Percentiles rank a stretch among this genome's conserved stretches.
Evolutionary conservation across 2,797 vertebrate genomes (phyloP).

Genomic region (Trachurus trachurus): DNA sequence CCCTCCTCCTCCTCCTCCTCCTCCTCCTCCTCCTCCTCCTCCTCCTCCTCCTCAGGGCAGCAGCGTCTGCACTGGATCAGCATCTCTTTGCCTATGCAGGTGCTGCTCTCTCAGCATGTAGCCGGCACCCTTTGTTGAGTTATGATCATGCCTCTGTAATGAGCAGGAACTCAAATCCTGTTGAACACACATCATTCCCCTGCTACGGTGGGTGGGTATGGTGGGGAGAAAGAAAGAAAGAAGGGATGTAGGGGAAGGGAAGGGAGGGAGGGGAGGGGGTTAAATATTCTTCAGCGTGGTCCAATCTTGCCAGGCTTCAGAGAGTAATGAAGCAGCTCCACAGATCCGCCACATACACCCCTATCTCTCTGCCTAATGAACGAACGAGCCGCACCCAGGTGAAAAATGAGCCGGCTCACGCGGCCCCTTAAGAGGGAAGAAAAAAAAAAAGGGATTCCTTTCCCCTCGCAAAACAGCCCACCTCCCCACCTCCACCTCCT

Average conservation of each 20-base stretch:
- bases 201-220: not conserved
- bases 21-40: too few species aligned
- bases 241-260: not conserved
- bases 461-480: slow-evolving; percentile 24
- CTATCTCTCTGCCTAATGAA: slow-evolving; percentile 75
- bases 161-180: slow-evolving; percentile 58
- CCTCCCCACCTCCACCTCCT: slow-evolving; percentile 8
- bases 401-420: slow-evolving; percentile 71
- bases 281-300: slow-evolving; percentile 59
- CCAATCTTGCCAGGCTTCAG: slow-evolving; percentile 46
- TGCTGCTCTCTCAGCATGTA: slow-evolving; percentile 48
- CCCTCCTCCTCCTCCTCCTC: slow-evolving; percentile 19
- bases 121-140: slow-evolving; percentile 47
- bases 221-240: too few species aligned
- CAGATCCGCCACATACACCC: slow-evolving; percentile 50
- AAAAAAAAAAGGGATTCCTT: slow-evolving; percentile 47
- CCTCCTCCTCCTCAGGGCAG: slow-evolving; percentile 30
- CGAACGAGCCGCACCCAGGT: slow-evolving; percentile 61
- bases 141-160: slow-evolving; percentile 65
- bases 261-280: slow-evolving; percentile 8
- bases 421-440: slow-evolving; percentile 44
- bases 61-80: slow-evolving; percentile 34
- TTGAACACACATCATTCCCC: slow-evolving; percentile 54
- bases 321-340: slow-evolving; percentile 74
- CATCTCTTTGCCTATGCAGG: slow-evolving; percentile 42